Percentiles rank a stretch among this genome's conserved stretches.
phyloP scores from a whole-genome alignment of 2,888 invertebrate genomes.

The Hedya salicella region DNA sequence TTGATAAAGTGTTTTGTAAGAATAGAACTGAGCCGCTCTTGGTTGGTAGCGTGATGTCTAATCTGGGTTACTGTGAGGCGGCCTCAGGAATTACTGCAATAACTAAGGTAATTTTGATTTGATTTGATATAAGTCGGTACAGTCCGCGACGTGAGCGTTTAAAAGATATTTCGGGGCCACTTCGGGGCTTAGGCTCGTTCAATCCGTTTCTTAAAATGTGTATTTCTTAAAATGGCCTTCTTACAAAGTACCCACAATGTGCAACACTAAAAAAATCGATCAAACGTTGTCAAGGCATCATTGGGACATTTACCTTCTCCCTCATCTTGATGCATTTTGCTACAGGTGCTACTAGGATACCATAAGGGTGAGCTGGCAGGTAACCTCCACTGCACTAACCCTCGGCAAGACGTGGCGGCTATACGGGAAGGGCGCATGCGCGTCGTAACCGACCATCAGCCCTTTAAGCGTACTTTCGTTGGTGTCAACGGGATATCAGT shows the following conservation, averaged over 20 bases:
- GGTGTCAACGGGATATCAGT: constrained; percentile 65
- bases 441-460: constrained; percentile 85
- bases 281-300: no score
- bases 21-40: constrained; percentile 83
- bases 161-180: no score
- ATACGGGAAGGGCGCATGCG: constrained; percentile 78
- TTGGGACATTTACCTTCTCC: no score
- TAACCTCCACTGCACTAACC: constrained; percentile 87
- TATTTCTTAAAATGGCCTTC: no score
- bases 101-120: constrained; percentile 80
- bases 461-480: constrained; percentile 79
- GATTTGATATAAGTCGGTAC: no score
- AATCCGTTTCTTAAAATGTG: no score
- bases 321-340: not conserved
- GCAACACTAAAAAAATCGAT: no score
- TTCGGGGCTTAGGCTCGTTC: no score
- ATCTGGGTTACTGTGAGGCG: constrained; percentile 66
- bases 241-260: no score
- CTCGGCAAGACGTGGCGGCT: constrained; percentile 77
- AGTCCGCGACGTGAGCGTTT: no score
- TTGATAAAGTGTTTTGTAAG: constrained; percentile 83
- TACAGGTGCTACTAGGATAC: constrained; percentile 84
- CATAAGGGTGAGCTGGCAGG: constrained; percentile 87
- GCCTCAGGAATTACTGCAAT: constrained; percentile 81
- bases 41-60: constrained; percentile 76